These are phyloP conservation scores for Anoplophora glabripennis DNA, from an alignment of 1,140 invertebrate species.

Conservation along the genomic window DNA sequence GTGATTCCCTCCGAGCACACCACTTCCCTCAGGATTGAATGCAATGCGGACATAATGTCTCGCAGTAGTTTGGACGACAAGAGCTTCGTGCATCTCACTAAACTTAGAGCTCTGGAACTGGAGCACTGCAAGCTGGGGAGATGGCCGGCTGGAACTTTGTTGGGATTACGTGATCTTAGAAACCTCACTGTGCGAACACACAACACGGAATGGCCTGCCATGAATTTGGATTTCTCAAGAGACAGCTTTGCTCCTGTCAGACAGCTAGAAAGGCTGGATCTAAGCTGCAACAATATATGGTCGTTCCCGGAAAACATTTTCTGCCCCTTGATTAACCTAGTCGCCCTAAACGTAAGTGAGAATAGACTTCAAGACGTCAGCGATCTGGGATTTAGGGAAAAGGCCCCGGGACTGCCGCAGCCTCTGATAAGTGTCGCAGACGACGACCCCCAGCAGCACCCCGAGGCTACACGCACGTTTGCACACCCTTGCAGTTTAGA, in stretches of 20 bases:
- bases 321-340: constrained; percentile 74
- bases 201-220: constrained; percentile 73
- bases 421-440: constrained; percentile 61
- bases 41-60: constrained; percentile 71
- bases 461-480: constrained; percentile 48
- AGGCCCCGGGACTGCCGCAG: constrained; percentile 54
- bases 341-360: constrained; percentile 75
- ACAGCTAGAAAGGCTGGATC: constrained; percentile 76
- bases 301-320: constrained; percentile 81
- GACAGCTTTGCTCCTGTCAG: constrained; percentile 69
- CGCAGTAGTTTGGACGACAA: constrained; percentile 70
- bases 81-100: constrained; percentile 75
- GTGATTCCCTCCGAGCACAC: constrained; percentile 81
- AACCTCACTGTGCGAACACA: constrained; percentile 79
- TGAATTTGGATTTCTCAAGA: constrained; percentile 73
- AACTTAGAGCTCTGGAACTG: constrained; percentile 73
- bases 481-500: constrained; percentile 68
- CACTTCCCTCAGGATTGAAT: constrained; percentile 72
- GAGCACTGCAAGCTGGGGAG: constrained; percentile 81
- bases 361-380: constrained; percentile 82
- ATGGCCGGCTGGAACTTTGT: constrained; percentile 71
- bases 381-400: constrained; percentile 72
- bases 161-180: constrained; percentile 69
- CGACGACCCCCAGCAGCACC: constrained; percentile 47
- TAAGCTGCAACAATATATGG: constrained; percentile 86